Evolutionary conservation across 1,140 invertebrate species (phyloP).

Genomic region (Conopomorpha cramerella): DNA sequence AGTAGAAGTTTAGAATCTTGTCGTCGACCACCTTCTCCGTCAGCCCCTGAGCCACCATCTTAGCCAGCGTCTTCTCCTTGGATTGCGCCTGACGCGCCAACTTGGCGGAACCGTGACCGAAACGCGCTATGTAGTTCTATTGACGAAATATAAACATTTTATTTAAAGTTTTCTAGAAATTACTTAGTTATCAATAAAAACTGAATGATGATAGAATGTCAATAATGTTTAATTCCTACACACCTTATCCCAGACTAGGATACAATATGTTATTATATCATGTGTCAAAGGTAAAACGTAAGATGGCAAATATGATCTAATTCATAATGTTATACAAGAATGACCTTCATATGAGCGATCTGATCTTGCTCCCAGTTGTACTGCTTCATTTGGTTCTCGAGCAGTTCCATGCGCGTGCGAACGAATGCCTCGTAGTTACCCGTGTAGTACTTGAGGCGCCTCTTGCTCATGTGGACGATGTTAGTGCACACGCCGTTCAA

Average conservation of each 20-base stretch:
- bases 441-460: constrained; percentile 92
- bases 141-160: constrained; percentile 16
- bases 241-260: too few relatives aligned
- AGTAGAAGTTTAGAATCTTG: constrained; percentile 92
- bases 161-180: neutral
- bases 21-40: constrained; percentile 93
- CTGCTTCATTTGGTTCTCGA: constrained; percentile 98
- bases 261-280: too few relatives aligned
- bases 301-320: too few relatives aligned
- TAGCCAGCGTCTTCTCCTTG: constrained; percentile 98
- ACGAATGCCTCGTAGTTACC: constrained; percentile 98
- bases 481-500: constrained; percentile 99
- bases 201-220: too few relatives aligned
- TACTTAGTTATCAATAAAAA: too few relatives aligned
- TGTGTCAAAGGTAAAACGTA: too few relatives aligned
- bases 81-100: constrained; percentile 97
- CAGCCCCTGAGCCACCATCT: constrained; percentile 97
- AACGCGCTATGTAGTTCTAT: constrained; percentile 97
- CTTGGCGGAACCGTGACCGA: constrained; percentile 99
- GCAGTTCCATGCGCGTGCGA: constrained; percentile 86
- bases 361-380: constrained; percentile 99
- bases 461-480: constrained; percentile 95
- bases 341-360: constrained; percentile 97
- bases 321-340: too few relatives aligned
- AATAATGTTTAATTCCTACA: too few relatives aligned